Evolutionary conservation across 92 coral and sea anemone genomes (phyloP).

Genomic region (Phenganax subtilis): DNA sequence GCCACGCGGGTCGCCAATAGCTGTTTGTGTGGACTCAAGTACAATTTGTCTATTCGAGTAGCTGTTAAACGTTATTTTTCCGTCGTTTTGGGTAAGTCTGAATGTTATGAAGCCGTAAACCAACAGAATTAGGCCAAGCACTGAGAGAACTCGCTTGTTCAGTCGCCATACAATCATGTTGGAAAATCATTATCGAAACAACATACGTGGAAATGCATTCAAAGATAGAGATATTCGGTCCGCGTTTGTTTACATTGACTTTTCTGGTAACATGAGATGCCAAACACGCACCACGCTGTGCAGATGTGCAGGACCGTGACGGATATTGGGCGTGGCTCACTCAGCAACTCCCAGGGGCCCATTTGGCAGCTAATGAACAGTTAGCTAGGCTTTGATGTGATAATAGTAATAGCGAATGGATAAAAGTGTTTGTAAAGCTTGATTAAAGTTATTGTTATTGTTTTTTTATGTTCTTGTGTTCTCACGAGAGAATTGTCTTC

Average conservation of each 20-base stretch:
- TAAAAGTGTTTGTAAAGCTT: too few relatives aligned
- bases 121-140: not conserved
- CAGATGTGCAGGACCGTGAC: constrained; percentile 6
- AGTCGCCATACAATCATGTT: constrained; percentile 21
- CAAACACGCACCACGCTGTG: constrained; percentile 2
- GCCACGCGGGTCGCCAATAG: constrained; percentile 12
- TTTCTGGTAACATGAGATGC: not conserved
- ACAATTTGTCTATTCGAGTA: not conserved
- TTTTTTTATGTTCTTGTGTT: too few relatives aligned
- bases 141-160: not conserved
- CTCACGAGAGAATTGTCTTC: too few relatives aligned
- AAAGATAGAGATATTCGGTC: not conserved
- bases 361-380: not conserved
- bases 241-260: constrained; percentile 33
- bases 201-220: constrained; percentile 13
- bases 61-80: not conserved
- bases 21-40: not conserved
- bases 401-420: too few relatives aligned
- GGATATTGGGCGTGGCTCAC: constrained; percentile 23
- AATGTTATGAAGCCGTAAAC: not conserved
- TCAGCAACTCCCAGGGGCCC: not conserved
- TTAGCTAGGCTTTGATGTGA: not conserved
- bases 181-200: constrained; percentile 23
- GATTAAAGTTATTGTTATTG: too few relatives aligned
- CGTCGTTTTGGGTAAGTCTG: constrained; percentile 14